phyloP scores from a whole-genome alignment of 2,797 vertebrate genomes.

The Hippoglossus hippoglossus region DNA sequence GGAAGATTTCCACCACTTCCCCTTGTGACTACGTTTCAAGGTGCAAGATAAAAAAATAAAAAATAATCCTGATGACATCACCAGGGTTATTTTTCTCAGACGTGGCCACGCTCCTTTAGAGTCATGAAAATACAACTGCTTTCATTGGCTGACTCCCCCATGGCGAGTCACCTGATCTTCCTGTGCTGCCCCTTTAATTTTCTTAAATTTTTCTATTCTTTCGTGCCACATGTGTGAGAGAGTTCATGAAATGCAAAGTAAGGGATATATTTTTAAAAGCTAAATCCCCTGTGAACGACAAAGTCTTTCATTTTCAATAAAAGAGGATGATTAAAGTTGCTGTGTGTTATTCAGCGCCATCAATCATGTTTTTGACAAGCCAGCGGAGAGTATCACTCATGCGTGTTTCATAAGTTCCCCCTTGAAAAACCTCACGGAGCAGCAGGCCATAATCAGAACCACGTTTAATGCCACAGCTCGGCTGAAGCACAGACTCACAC shows the following conservation, averaged over 20 bases:
- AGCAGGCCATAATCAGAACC: constrained; percentile 72
- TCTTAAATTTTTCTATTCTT: constrained; percentile 20
- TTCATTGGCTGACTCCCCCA: neutral
- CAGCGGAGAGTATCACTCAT: constrained; percentile 65
- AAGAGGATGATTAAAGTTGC: constrained; percentile 62
- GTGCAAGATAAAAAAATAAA: no score
- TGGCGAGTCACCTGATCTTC: neutral
- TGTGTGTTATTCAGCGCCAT: constrained; percentile 68
- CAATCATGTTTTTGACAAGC: constrained; percentile 80
- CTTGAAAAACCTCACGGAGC: constrained; percentile 62
- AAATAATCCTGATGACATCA: constrained; percentile 3
- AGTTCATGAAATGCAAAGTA: constrained; percentile 37
- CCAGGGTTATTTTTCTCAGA: neutral
- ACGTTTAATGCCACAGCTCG: constrained; percentile 50
- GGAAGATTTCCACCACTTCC: no score
- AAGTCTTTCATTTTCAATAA: constrained; percentile 65
- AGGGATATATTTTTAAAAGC: constrained; percentile 50
- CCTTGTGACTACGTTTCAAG: no score
- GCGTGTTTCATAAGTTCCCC: constrained; percentile 63
- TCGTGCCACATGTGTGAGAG: constrained; percentile 29
- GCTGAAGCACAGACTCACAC: constrained; percentile 29
- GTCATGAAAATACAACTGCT: neutral
- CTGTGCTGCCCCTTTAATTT: constrained; percentile 34
- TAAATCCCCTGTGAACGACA: constrained; percentile 48
- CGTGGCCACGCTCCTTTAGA: neutral